Evolutionary conservation across 2,888 invertebrate genomes (phyloP).

Genomic region (Odontocolon sp.): DNA sequence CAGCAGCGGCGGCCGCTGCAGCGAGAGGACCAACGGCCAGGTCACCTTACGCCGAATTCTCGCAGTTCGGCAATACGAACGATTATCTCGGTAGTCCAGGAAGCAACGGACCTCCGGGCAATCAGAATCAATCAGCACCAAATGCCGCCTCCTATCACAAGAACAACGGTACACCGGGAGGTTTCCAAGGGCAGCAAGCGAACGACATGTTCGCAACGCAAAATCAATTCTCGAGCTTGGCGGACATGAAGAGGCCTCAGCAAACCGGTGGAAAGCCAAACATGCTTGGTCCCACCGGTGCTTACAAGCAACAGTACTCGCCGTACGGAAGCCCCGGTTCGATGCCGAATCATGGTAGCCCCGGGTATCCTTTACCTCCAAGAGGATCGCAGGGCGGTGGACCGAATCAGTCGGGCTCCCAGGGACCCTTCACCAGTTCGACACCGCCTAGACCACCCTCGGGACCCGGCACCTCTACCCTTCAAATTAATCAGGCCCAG

Average conservation of each 20-base stretch:
- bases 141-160: slow-evolving; percentile 76
- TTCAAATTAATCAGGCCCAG: slow-evolving; percentile 94
- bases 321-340: slow-evolving; percentile 86
- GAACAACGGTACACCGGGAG: slow-evolving; percentile 61
- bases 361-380: slow-evolving; percentile 81
- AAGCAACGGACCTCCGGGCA: slow-evolving; percentile 70
- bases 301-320: slow-evolving; percentile 85
- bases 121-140: slow-evolving; percentile 71
- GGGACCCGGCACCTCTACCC: slow-evolving; percentile 83
- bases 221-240: slow-evolving; percentile 72
- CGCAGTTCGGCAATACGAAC: slow-evolving; percentile 82
- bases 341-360: slow-evolving; percentile 83
- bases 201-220: slow-evolving; percentile 75
- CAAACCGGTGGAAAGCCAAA: slow-evolving; percentile 76
- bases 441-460: slow-evolving; percentile 83
- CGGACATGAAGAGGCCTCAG: slow-evolving; percentile 81
- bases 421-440: slow-evolving; percentile 81
- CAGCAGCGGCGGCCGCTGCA: slow-evolving; percentile 76
- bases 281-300: slow-evolving; percentile 76
- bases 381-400: slow-evolving; percentile 78
- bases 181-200: slow-evolving; percentile 61
- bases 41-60: slow-evolving; percentile 85
- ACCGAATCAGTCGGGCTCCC: slow-evolving; percentile 79
- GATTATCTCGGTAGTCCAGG: slow-evolving; percentile 82
- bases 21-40: slow-evolving; percentile 81